These are phyloP conservation scores for Dromius quadrimaculatus DNA, from an alignment of 2,888 invertebrate genomes.

Conservation along the genomic window DNA sequence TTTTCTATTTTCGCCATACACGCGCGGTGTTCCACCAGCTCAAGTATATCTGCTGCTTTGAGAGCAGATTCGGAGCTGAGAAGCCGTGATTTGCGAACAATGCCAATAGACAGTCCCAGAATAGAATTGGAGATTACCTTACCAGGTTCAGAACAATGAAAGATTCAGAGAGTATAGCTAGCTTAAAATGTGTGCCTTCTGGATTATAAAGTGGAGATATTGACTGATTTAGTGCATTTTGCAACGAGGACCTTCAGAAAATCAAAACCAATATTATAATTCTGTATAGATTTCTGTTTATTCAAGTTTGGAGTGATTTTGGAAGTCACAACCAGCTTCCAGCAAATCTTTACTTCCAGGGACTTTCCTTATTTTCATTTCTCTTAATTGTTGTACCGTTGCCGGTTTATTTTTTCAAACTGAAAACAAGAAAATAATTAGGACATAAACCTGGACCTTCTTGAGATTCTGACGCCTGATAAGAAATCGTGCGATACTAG, in stretches of 20 bases:
- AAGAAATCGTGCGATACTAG: too few species aligned
- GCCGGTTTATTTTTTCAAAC: too few species aligned
- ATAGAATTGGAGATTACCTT: background rate
- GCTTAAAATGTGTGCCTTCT: background rate
- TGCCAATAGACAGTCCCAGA: background rate
- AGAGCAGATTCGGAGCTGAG: background rate
- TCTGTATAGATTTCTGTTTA: background rate
- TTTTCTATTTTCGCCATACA: conserved; percentile 13
- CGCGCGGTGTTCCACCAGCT: background rate
- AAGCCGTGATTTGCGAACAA: background rate
- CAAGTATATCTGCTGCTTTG: background rate
- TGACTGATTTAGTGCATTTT: too few species aligned
- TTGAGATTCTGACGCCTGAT: too few species aligned
- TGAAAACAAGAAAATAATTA: too few species aligned
- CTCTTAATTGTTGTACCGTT: too few species aligned
- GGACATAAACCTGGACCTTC: too few species aligned
- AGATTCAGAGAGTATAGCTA: background rate
- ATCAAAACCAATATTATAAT: background rate
- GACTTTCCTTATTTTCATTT: too few species aligned
- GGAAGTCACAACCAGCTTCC: too few species aligned
- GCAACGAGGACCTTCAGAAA: background rate
- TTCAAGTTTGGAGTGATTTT: background rate
- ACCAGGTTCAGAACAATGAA: background rate
- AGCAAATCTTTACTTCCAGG: too few species aligned
- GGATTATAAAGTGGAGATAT: too few species aligned